These are phyloP conservation scores for Ceratosolen solmsi DNA, from an alignment of 1,140 invertebrate genomes.

Conservation along the genomic window DNA sequence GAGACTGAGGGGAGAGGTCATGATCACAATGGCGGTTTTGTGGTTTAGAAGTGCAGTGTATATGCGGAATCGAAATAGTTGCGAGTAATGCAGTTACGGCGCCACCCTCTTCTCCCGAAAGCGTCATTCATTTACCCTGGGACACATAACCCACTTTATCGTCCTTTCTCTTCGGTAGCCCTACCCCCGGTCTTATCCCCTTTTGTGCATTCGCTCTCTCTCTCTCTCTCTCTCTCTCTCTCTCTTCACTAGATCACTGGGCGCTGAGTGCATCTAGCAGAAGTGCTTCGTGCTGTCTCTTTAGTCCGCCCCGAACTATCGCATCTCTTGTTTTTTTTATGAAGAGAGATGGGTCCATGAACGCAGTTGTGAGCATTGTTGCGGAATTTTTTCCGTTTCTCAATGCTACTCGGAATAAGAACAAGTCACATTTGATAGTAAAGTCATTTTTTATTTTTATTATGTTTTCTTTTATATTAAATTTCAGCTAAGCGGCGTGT, in stretches of 20 bases:
- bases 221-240: neutral
- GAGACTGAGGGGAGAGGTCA: neutral
- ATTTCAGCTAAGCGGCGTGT: too few species aligned
- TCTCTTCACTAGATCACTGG: neutral
- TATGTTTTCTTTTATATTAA: too few species aligned
- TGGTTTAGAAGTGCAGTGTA: constrained; percentile 38
- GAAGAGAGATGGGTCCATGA: constrained; percentile 42
- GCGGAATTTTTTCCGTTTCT: constrained; percentile 16
- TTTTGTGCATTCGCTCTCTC: neutral
- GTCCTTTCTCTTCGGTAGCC: neutral
- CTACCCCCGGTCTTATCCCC: neutral
- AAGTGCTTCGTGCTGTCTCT: neutral
- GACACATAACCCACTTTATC: neutral
- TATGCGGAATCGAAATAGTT: constrained; percentile 60
- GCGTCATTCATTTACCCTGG: constrained; percentile 32
- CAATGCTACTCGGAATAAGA: too few species aligned
- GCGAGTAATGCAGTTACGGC: constrained; percentile 34
- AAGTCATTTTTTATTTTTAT: too few species aligned
- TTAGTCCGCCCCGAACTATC: constrained; percentile 35
- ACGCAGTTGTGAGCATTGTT: constrained; percentile 26
- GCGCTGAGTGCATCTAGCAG: neutral
- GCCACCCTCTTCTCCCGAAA: neutral
- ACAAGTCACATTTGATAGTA: too few species aligned
- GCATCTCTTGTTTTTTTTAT: neutral
- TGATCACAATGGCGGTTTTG: constrained; percentile 51